phyloP scores from a whole-genome alignment of 2,888 invertebrate genomes.

The Morpho helenor region DNA sequence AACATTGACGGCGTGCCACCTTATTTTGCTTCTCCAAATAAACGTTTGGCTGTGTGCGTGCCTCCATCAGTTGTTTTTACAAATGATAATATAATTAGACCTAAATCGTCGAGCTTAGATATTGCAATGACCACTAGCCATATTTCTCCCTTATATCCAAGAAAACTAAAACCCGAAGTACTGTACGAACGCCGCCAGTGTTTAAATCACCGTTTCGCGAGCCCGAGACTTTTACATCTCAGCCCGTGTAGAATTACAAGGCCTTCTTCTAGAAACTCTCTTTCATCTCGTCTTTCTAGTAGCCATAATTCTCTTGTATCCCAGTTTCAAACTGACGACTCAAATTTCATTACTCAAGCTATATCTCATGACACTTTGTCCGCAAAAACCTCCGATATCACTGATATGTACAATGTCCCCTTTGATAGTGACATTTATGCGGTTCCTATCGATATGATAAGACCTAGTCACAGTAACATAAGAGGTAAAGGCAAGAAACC shows the following conservation, averaged over 20 bases:
- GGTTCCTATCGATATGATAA: conserved; percentile 89
- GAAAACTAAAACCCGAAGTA: conserved; percentile 58
- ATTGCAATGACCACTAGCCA: conserved; percentile 44
- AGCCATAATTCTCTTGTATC: conserved; percentile 90
- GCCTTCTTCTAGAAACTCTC: conserved; percentile 87
- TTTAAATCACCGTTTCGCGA: conserved; percentile 63
- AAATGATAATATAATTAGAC: conserved; percentile 40
- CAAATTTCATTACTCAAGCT: conserved; percentile 92
- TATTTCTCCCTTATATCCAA: conserved; percentile 58
- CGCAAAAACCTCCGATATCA: conserved; percentile 85
- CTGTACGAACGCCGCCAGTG: conserved; percentile 65
- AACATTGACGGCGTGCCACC: conserved; percentile 33
- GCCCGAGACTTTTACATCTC: conserved; percentile 76
- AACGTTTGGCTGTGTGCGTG: conserved; percentile 44
- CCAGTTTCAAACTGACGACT: conserved; percentile 88
- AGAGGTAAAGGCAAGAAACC: conserved; percentile 61
- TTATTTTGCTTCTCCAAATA: conserved; percentile 30
- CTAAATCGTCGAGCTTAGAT: conserved; percentile 41
- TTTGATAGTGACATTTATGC: conserved; percentile 94
- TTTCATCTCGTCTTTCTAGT: conserved; percentile 88
- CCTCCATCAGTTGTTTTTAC: conserved; percentile 47
- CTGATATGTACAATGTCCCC: conserved; percentile 92
- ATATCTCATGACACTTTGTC: conserved; percentile 91
- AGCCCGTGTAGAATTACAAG: conserved; percentile 81
- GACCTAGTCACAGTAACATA: conserved; percentile 68